Evolutionary conservation across 2,113 vertebrate species (phyloP).

Genomic region (Mormoops blainvillei): DNA sequence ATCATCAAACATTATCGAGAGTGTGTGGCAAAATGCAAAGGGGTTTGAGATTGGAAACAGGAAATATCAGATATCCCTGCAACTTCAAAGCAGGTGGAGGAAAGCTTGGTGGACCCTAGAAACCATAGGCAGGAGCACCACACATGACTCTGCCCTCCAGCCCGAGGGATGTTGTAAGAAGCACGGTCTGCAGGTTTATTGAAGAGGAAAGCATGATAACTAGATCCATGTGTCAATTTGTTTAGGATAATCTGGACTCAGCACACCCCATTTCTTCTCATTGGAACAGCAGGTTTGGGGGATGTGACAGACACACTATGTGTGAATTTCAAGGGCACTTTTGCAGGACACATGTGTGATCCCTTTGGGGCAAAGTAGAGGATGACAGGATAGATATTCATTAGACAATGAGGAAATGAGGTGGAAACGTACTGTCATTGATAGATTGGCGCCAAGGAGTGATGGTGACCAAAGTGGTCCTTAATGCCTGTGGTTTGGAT

Average conservation of each 20-base stretch:
- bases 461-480: no score
- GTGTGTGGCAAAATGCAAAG: background rate
- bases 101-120: background rate
- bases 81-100: background rate
- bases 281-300: background rate
- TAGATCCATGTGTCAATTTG: background rate
- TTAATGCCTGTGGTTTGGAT: background rate
- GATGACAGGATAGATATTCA: background rate
- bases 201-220: background rate
- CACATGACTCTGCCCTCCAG: background rate
- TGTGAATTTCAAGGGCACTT: background rate
- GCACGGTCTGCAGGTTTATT: background rate
- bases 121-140: no score
- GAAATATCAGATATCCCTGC: background rate
- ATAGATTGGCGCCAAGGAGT: no score
- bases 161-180: background rate
- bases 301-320: accelerated
- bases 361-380: background rate
- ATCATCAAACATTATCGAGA: background rate
- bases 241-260: background rate
- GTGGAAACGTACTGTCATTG: background rate
- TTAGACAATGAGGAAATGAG: background rate
- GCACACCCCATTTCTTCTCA: background rate
- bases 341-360: background rate
- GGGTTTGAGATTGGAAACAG: background rate